These are phyloP conservation scores for Anhinga rufa DNA, from an alignment of 2,113 vertebrate genomes.

Conservation along the genomic window DNA sequence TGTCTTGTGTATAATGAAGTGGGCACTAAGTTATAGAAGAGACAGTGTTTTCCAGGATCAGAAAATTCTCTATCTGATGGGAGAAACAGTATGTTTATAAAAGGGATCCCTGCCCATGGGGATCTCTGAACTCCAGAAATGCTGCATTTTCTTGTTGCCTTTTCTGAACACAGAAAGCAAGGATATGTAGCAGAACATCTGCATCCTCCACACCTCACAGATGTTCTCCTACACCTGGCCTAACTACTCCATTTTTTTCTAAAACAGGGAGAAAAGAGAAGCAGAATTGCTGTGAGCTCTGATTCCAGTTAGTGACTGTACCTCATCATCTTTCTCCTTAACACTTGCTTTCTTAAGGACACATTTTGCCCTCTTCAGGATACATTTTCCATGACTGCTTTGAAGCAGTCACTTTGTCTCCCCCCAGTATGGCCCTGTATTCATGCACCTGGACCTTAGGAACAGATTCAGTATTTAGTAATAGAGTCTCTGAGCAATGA, in stretches of 20 bases:
- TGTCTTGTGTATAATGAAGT: not conserved
- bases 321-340: not conserved
- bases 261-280: not conserved
- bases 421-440: accelerated
- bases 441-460: not conserved
- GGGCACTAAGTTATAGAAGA: not conserved
- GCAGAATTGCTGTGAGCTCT: not conserved
- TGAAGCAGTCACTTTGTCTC: not conserved
- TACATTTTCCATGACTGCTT: not conserved
- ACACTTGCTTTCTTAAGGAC: not conserved
- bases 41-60: not conserved
- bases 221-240: not conserved
- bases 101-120: not conserved
- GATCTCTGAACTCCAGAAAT: not conserved
- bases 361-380: not conserved
- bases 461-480: not conserved
- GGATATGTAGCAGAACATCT: not conserved
- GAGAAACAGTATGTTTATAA: not conserved
- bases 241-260: not conserved
- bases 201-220: not conserved
- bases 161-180: not conserved
- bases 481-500: not conserved
- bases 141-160: not conserved
- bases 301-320: not conserved
- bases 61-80: not conserved